Evolutionary conservation across 2,888 invertebrate species (phyloP).

Genomic region (Carabus problematicus): DNA sequence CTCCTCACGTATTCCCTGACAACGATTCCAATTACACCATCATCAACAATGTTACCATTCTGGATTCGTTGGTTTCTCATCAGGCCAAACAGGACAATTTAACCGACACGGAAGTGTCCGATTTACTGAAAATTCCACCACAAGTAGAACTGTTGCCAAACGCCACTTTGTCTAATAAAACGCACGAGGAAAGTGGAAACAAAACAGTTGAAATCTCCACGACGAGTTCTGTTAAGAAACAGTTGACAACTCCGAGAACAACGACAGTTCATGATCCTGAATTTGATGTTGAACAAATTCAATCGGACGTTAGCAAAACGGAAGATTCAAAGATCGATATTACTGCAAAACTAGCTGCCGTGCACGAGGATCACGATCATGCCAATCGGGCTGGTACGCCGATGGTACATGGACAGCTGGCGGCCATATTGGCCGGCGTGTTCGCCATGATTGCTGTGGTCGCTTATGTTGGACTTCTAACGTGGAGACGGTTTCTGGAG

Average conservation of each 20-base stretch:
- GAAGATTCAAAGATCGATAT: slow-evolving; percentile 16
- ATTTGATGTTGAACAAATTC: slow-evolving; percentile 45
- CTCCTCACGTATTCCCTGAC: slow-evolving; percentile 42
- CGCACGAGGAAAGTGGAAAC: no score
- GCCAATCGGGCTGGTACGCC: slow-evolving; percentile 29
- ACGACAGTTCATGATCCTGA: slow-evolving; percentile 28
- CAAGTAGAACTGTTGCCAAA: slow-evolving; percentile 29
- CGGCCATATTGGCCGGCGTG: slow-evolving; percentile 49
- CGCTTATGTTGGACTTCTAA: slow-evolving; percentile 57
- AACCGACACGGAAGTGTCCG: slow-evolving; percentile 59
- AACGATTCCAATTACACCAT: slow-evolving; percentile 41
- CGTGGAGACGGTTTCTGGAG: slow-evolving; percentile 60
- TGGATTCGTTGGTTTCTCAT: slow-evolving; percentile 33
- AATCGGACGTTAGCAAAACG: slow-evolving; percentile 36
- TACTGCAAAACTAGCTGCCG: background rate
- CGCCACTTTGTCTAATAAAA: slow-evolving; percentile 19
- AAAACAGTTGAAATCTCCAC: no score
- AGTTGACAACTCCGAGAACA: background rate
- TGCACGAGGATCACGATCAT: slow-evolving; percentile 20
- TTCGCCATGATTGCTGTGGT: slow-evolving; percentile 55
- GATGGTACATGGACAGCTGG: slow-evolving; percentile 47
- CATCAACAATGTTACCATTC: slow-evolving; percentile 38
- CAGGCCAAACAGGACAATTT: slow-evolving; percentile 19
- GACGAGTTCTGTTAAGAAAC: no score
- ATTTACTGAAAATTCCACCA: slow-evolving; percentile 58